Conservation (phyloP, 2,888 invertebrate genomes). For the Idaea straminata region DNA sequence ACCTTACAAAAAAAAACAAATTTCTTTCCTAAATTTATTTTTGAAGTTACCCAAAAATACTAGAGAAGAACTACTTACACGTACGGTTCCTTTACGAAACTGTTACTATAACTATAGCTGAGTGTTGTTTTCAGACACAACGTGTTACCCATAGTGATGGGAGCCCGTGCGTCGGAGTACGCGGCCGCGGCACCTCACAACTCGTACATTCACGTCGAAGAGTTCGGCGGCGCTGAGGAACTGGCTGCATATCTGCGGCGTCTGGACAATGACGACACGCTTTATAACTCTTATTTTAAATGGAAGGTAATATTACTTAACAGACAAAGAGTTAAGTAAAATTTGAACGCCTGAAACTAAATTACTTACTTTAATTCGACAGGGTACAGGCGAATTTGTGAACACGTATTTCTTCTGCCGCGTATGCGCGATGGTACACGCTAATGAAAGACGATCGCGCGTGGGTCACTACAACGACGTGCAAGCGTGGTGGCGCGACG, state of each 20-base stretch:
- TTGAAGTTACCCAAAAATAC: too few relatives aligned
- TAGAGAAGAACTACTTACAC: too few relatives aligned
- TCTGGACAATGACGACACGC: slow-evolving; percentile 91
- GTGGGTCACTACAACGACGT: slow-evolving; percentile 86
- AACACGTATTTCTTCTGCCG: slow-evolving; percentile 98
- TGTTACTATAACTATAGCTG: too few relatives aligned
- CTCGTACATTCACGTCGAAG: slow-evolving; percentile 97
- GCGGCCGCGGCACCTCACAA: slow-evolving; percentile 92
- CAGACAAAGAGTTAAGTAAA: background rate
- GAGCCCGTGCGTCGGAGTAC: slow-evolving; percentile 95
- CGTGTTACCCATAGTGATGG: slow-evolving; percentile 97
- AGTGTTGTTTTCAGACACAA: slow-evolving; percentile 68
- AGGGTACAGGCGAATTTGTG: slow-evolving; percentile 96
- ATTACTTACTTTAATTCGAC: slow-evolving; percentile 12
- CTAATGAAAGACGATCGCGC: slow-evolving; percentile 70
- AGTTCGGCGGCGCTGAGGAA: slow-evolving; percentile 92
- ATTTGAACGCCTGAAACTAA: background rate
- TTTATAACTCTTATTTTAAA: slow-evolving; percentile 96
- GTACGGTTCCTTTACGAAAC: too few relatives aligned
- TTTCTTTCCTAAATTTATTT: too few relatives aligned
- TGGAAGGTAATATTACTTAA: slow-evolving; percentile 83
- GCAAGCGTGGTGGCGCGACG: slow-evolving; percentile 94
- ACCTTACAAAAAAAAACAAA: too few relatives aligned
- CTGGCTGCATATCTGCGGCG: slow-evolving; percentile 92
- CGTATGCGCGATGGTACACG: slow-evolving; percentile 91